phyloP scores from a whole-genome alignment of 2,113 vertebrate species.

The Nanorana parkeri region DNA sequence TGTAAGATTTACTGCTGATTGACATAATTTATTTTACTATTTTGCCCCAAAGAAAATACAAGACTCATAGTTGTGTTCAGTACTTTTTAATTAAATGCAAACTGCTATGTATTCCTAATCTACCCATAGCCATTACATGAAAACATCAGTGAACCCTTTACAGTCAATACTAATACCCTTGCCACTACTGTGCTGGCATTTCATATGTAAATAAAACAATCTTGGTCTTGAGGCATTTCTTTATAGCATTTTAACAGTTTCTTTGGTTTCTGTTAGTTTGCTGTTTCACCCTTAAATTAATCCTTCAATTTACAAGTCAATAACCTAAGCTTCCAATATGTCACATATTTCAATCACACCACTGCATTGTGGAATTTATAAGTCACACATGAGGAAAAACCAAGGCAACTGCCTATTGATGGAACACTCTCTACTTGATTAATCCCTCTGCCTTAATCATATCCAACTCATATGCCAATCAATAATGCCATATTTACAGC shows the following conservation, averaged over 20 bases:
- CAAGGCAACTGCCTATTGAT: constrained; percentile 30
- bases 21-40: too few species aligned
- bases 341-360: constrained; percentile 33
- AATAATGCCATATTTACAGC: constrained; percentile 42
- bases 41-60: too few species aligned
- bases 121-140: not conserved
- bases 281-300: constrained; percentile 32
- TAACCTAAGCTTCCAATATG: constrained; percentile 13
- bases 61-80: too few species aligned
- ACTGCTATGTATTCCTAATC: not conserved
- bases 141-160: not conserved
- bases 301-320: constrained; percentile 28
- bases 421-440: constrained; percentile 42
- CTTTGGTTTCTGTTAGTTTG: not conserved
- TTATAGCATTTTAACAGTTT: not conserved
- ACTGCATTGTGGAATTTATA: constrained; percentile 32
- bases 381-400: constrained; percentile 20
- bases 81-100: too few species aligned
- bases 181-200: not conserved
- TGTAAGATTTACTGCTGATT: too few species aligned
- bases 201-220: not conserved
- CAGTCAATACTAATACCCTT: too few species aligned
- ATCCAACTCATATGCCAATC: constrained; percentile 47
- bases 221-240: not conserved
- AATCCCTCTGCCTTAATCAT: constrained; percentile 40